phyloP scores from a whole-genome alignment of 2,797 vertebrate species.

The Eutrigla gurnardus region DNA sequence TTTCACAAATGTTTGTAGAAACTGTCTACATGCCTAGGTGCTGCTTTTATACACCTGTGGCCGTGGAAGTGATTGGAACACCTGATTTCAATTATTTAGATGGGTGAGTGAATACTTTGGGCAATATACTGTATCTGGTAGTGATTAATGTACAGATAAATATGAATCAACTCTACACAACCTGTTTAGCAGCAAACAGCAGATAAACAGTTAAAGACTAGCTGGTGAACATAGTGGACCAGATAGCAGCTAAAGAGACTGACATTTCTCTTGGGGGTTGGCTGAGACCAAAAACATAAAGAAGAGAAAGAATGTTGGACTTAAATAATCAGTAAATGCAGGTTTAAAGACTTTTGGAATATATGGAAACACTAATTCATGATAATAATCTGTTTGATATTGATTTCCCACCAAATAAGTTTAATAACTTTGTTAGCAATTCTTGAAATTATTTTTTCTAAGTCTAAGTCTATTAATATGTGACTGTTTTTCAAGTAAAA shows the following conservation, averaged over 20 bases:
- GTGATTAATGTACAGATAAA: no score
- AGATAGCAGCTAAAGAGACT: neutral
- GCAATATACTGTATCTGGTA: no score
- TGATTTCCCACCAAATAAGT: neutral
- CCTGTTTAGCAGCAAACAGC: neutral
- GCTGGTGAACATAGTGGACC: neutral
- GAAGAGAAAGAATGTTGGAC: neutral
- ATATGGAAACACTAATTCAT: no score
- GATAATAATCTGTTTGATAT: no score
- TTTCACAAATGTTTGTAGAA: no score
- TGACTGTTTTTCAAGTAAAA: neutral
- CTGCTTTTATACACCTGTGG: no score
- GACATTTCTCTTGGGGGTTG: neutral
- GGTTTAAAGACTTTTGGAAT: no score
- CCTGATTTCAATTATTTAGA: no score
- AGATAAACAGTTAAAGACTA: neutral
- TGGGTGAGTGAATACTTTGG: no score
- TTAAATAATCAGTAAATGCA: neutral
- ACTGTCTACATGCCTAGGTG: no score
- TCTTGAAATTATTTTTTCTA: neutral
- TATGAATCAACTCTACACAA: neutral
- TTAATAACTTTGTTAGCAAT: neutral
- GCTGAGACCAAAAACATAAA: neutral
- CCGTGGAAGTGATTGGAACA: no score
- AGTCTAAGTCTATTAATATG: neutral